A percentile compares a stretch with the other conserved stretches of the same genome.
Conservation (phyloP, 64 coral and sea anemone species). For the Pocillopora verrucosa region DNA sequence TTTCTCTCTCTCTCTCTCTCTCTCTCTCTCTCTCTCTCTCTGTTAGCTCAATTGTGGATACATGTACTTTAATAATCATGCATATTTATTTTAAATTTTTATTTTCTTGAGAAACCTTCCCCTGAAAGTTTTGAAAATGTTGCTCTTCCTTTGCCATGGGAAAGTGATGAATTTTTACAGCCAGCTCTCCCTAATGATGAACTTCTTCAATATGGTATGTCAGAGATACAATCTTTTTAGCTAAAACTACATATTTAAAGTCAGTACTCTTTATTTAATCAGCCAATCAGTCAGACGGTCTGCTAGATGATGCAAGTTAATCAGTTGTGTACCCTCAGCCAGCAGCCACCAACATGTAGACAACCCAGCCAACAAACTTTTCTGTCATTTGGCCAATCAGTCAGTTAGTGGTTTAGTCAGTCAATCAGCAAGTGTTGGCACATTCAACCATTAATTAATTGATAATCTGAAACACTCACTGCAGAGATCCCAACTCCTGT, state of each 20-base stretch:
- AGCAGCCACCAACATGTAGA: too few species aligned
- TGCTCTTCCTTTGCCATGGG: slow-evolving; percentile 73
- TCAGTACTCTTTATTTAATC: too few species aligned
- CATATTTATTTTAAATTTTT: background rate
- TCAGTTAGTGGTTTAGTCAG: background rate
- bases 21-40: too few species aligned
- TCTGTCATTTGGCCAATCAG: too few species aligned
- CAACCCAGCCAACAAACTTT: too few species aligned
- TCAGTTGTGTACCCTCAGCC: too few species aligned
- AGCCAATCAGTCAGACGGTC: too few species aligned
- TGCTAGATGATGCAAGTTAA: too few species aligned
- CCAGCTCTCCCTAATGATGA: slow-evolving; percentile 75
- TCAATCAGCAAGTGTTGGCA: background rate
- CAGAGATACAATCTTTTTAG: background rate
- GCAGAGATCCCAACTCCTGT: too few species aligned
- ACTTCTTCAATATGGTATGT: slow-evolving; percentile 85
- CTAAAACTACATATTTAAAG: background rate
- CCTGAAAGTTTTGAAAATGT: slow-evolving; percentile 5
- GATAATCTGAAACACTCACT: too few species aligned
- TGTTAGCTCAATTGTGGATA: background rate
- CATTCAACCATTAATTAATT: too few species aligned
- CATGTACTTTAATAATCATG: background rate
- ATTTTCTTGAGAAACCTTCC: slow-evolving; percentile 33
- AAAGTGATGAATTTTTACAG: slow-evolving; percentile 75
- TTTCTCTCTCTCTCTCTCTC: too few species aligned